Conservation (phyloP, 2,113 vertebrate species). For the Antennarius striatus region DNA sequence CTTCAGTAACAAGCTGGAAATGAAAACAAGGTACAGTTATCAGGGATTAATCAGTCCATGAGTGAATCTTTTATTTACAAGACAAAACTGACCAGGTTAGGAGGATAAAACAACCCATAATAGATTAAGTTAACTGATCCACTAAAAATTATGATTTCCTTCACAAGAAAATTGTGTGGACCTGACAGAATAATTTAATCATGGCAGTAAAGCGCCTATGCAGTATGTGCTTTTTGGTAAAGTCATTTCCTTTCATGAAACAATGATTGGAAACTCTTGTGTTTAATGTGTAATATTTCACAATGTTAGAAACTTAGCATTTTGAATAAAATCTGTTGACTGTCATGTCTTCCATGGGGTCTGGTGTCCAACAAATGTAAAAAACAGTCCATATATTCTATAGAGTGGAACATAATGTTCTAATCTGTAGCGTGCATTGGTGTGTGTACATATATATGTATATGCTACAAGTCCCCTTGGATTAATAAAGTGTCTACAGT, state of each 20-base stretch:
- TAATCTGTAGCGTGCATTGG: no score
- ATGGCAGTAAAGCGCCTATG: no score
- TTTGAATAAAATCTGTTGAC: constrained; percentile 10
- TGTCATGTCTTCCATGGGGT: constrained; percentile 1
- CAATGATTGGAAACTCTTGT: background rate
- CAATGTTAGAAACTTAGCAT: background rate
- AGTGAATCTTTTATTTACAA: constrained; percentile 3
- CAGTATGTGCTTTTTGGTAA: background rate
- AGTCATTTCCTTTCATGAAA: background rate
- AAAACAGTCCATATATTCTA: no score
- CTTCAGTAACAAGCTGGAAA: constrained; percentile 4
- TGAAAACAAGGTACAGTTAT: constrained; percentile 17
- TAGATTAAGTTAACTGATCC: background rate
- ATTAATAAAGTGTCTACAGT: no score
- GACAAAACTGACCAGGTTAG: background rate
- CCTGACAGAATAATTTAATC: background rate
- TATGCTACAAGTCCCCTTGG: no score
- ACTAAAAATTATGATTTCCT: background rate
- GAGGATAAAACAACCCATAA: no score
- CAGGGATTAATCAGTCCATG: constrained; percentile 13
- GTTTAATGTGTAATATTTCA: background rate
- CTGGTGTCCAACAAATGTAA: no score
- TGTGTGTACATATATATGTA: no score
- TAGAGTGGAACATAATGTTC: no score
- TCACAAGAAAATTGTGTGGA: background rate